A percentile compares a stretch with the other conserved stretches of the same genome.
Evolutionary conservation across 2,888 invertebrate species (phyloP).

Genomic region (Yponomeuta plumbellus): DNA sequence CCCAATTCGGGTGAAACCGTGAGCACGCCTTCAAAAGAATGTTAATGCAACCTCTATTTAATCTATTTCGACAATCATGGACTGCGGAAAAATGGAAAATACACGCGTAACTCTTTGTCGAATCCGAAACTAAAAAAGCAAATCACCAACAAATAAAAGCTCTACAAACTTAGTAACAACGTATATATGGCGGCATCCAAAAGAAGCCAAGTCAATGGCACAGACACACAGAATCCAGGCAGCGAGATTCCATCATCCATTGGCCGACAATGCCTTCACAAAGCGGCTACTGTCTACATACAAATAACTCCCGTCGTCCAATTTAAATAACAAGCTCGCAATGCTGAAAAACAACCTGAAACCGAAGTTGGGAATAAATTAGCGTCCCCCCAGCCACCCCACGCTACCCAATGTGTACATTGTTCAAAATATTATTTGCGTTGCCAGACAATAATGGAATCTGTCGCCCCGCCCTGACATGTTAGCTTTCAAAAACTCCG

Average conservation of each 20-base stretch:
- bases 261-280: slow-evolving; percentile 53
- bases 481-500: slow-evolving; percentile 70
- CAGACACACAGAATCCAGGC: slow-evolving; percentile 27
- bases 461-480: slow-evolving; percentile 75
- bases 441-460: slow-evolving; percentile 79
- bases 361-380: slow-evolving; percentile 77
- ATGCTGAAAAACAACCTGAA: slow-evolving; percentile 76
- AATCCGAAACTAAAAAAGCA: not conserved
- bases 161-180: not conserved
- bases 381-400: slow-evolving; percentile 55
- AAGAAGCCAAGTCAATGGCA: slow-evolving; percentile 25
- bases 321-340: slow-evolving; percentile 76
- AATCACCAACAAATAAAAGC: slow-evolving; percentile 11
- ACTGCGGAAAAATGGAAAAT: too few relatives aligned
- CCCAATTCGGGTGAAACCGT: too few relatives aligned
- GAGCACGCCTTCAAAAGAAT: too few relatives aligned
- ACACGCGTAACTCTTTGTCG: not conserved
- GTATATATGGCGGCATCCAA: slow-evolving; percentile 14
- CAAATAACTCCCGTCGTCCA: slow-evolving; percentile 71
- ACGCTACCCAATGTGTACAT: slow-evolving; percentile 79
- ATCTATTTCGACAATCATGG: too few relatives aligned
- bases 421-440: slow-evolving; percentile 85
- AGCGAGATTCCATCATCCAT: slow-evolving; percentile 26
- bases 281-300: slow-evolving; percentile 48
- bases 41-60: too few relatives aligned